Base-by-base conservation (phyloP, 2,113 vertebrate genomes). In the Otus sunia region DNA sequence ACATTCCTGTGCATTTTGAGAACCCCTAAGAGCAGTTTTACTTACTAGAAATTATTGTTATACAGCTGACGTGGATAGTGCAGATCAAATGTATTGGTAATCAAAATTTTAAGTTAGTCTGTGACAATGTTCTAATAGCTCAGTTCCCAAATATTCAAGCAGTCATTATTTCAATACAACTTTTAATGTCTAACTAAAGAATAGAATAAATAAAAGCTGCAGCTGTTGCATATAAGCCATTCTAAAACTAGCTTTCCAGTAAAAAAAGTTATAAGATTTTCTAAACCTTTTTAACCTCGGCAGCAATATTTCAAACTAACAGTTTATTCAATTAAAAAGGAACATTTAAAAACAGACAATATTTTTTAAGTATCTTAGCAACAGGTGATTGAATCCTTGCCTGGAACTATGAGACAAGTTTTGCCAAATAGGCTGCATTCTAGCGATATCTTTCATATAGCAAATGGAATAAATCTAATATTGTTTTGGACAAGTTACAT, bases 281-380 rank as follows among this genome's bases (percentile, higher is more conserved):
- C 90, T 97, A 97, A 95, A 95, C 94, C 96, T 97, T 97, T 96
- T 96, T 96, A 98, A 97, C 95, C 96, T 98, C 94, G 12, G 81
- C 90, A 96, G 93, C 87, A 96, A 95, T 97, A 97, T 98, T 98
- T 98, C 97, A 98, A 98, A 98, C 97, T 97, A 96, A 96, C 96
- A 95, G 96, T 97, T 98, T 98, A 98, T 97, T 98, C 96, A 98
- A 97, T 98, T 98, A 98, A 98, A 97, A 96, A 95, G 91, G 92
- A 98, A 97, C 92, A 96, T 97, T 97, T 97, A 93, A 97, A 98
- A 98, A 98, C 96, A 98, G 98, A 98, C 98, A 98, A 98, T 99
- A 98, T 99, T 98, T 99, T 98, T 98, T 79, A 96, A 97, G 98
- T 99, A 98, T 97, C 98, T 98, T 98, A 98, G 98, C 98, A 99